Percentiles rank a stretch among this genome's conserved stretches.
Evolutionary conservation across 2,113 vertebrate species (phyloP).

Genomic region (Rutilus rutilus): DNA sequence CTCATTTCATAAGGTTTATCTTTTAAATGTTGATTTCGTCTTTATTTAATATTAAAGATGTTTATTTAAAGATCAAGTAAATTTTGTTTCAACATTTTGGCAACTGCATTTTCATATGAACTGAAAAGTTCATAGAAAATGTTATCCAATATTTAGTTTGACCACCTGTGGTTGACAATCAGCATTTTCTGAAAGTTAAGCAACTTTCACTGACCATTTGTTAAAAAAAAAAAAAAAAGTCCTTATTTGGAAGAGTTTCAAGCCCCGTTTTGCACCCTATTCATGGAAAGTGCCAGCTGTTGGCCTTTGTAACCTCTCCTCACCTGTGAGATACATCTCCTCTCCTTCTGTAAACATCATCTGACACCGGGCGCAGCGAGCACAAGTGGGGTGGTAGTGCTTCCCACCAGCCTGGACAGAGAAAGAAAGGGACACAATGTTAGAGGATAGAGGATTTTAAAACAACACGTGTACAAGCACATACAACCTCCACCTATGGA

Average conservation of each 20-base stretch:
- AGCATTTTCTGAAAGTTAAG: constrained; percentile 2
- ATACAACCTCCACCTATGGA: background rate
- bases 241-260: constrained; percentile 12
- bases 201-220: background rate
- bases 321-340: constrained; percentile 99
- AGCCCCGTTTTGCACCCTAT: background rate
- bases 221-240: background rate
- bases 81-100: background rate
- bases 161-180: constrained; percentile 1
- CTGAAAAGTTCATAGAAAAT: background rate
- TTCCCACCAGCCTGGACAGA: constrained; percentile 89
- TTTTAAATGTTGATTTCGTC: background rate
- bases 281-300: constrained; percentile 8
- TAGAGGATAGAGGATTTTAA: background rate
- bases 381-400: constrained; percentile 96
- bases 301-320: constrained; percentile 42
- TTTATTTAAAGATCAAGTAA: background rate
- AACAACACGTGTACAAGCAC: background rate
- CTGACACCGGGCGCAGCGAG: constrained; percentile 94
- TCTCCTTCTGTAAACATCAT: constrained; percentile 98
- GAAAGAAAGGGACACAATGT: background rate
- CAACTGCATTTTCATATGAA: too few relatives aligned
- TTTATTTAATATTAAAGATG: background rate
- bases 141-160: background rate
- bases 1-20: background rate